Evolutionary conservation across 2,888 invertebrate genomes (phyloP).

Genomic region (Caenorhabditis sp.): DNA sequence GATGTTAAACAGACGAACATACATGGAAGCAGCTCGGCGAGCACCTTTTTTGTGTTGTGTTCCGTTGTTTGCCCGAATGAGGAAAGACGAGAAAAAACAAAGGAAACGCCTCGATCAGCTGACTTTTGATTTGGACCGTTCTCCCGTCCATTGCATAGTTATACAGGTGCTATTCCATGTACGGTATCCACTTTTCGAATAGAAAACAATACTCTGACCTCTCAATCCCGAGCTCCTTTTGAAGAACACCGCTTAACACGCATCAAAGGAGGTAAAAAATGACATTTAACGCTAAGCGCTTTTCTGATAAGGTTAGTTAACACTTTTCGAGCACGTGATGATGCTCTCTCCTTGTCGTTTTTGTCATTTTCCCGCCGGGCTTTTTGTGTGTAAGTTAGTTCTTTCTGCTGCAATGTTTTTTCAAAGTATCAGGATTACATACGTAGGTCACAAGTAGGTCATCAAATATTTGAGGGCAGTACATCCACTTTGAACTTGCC

Average conservation of each 20-base stretch:
- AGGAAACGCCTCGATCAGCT: conserved; percentile 26
- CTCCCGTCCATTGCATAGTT: too few species aligned
- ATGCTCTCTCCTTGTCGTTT: too few species aligned
- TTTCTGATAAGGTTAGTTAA: conserved; percentile 2
- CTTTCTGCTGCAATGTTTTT: conserved; percentile 22
- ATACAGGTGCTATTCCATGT: too few species aligned
- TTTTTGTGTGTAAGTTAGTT: conserved; percentile 21
- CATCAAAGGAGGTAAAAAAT: conserved; percentile 11
- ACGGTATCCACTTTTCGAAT: too few species aligned
- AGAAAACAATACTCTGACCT: conserved; percentile 13
- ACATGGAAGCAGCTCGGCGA: too few species aligned
- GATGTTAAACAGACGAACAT: too few species aligned
- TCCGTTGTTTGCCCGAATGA: conserved; percentile 1
- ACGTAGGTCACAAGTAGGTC: conserved; percentile 51
- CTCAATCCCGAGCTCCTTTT: not conserved
- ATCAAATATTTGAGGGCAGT: conserved; percentile 44
- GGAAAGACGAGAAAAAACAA: conserved; percentile 29
- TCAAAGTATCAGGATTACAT: conserved; percentile 54
- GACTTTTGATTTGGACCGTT: too few species aligned
- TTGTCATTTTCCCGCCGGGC: conserved; percentile 7
- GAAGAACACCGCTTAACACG: conserved; percentile 18
- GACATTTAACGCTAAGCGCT: conserved; percentile 6
- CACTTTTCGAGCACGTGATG: conserved; percentile 40
- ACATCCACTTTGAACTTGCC: not conserved
- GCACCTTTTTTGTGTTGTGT: conserved; percentile 17